A percentile compares a stretch with the other conserved stretches of the same genome.
These are phyloP conservation scores for Sula dactylatra DNA, from an alignment of 2,113 vertebrate genomes.

Conservation along the genomic window DNA sequence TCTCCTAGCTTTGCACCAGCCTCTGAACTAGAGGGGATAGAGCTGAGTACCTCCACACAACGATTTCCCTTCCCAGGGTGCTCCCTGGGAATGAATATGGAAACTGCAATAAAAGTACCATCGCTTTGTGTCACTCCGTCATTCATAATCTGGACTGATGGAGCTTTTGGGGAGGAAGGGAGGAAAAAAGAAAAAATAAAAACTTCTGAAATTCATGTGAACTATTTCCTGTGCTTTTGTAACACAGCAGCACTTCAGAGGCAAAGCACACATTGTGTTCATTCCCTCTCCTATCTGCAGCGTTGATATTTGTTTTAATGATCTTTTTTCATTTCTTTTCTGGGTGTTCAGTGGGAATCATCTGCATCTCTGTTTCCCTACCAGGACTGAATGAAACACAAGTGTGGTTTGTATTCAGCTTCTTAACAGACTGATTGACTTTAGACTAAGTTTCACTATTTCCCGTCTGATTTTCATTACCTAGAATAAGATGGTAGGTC, in stretches of 20 bases:
- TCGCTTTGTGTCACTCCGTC: neutral
- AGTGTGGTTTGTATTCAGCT: neutral
- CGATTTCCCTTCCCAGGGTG: neutral
- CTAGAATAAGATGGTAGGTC: slow-evolving; percentile 39
- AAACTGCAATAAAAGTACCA: neutral
- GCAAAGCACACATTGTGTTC: neutral
- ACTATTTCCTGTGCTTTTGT: neutral
- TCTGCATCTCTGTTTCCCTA: neutral
- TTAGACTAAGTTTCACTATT: slow-evolving; percentile 34
- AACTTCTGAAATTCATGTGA: slow-evolving; percentile 17
- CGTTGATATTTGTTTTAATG: slow-evolving; percentile 34
- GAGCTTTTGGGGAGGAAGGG: neutral
- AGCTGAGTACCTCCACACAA: neutral
- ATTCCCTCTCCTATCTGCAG: neutral
- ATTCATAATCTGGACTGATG: neutral
- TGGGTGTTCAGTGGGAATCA: neutral
- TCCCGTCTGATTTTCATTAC: slow-evolving; percentile 53
- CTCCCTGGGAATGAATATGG: neutral
- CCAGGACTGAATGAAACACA: slow-evolving; percentile 16
- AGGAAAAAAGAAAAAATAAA: neutral
- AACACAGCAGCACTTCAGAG: neutral
- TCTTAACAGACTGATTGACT: slow-evolving; percentile 22
- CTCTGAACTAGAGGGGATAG: neutral
- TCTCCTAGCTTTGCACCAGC: neutral
- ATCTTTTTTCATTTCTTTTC: slow-evolving; percentile 25